Conservation (phyloP, 1,140 invertebrate species). For the Trichoplusia ni region DNA sequence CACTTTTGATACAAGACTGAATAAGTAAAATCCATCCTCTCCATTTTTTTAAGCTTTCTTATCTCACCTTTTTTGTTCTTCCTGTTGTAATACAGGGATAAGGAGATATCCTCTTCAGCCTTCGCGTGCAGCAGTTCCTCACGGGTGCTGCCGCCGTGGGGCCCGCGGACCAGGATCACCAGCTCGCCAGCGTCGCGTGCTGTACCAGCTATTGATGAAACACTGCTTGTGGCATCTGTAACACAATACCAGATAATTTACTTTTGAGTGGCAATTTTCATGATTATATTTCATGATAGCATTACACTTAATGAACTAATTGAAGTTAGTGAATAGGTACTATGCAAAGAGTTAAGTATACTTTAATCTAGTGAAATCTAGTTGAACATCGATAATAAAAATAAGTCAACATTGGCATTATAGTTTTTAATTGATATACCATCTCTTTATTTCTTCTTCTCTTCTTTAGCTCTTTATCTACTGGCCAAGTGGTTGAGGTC, state of each 20-base stretch:
- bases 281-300: no score
- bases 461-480: no score
- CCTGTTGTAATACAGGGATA: slow-evolving; percentile 64
- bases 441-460: no score
- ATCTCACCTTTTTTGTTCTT: slow-evolving; percentile 68
- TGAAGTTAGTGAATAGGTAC: no score
- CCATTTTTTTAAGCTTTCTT: neutral
- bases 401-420: neutral
- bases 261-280: neutral
- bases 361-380: no score
- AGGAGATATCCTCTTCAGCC: slow-evolving; percentile 56
- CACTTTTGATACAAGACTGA: no score
- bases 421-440: no score
- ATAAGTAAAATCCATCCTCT: no score
- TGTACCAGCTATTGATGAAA: slow-evolving; percentile 51
- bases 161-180: slow-evolving; percentile 61
- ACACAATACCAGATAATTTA: slow-evolving; percentile 25
- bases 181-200: slow-evolving; percentile 51
- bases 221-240: slow-evolving; percentile 68
- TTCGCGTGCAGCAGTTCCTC: slow-evolving; percentile 66
- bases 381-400: no score
- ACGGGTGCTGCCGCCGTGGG: slow-evolving; percentile 43
- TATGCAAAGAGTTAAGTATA: no score
- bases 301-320: no score
- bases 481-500: no score